Base-by-base conservation (phyloP, 2,888 invertebrate species). In the Antheraea yamamai region DNA sequence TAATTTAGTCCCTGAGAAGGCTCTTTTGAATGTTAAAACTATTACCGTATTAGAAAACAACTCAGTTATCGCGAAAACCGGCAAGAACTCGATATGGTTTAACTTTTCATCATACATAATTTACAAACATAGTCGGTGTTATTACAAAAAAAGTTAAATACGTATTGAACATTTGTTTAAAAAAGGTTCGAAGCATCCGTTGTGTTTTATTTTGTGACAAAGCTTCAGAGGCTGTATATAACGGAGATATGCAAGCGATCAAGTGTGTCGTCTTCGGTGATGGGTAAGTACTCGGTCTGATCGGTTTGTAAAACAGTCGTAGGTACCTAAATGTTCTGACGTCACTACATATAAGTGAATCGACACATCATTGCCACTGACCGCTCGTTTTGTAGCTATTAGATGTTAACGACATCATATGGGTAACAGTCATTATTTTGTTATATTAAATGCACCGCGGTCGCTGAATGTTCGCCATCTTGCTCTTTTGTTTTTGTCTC, bases 191-290 rank as follows among this genome's bases (percentile, higher is more conserved):
- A 85, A 85, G 86, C 86, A 88, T 88, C 85, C 86, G 85, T 87
- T 88, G 92, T 92, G 92, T 83, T 91, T 85, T 89, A 91, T 85
- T 76, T 88, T 87, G 87, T 88, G 89, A 81, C 83, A 86, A 90
- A 88, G 30, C 30, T 30, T 16, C 64, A 66, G 64, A 70, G 83
- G 83, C 83, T 86, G 79, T 81, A 80, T 86, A 89, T 83, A 89
- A 86, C 95, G 92, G 83, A 87, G 83, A 87, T 86, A 99, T 99
- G 99, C 99, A 99, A 95, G 99, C 99, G 85, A 99, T 99, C 92
- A 99, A 99, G 95, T 99, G 99, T 96, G 99, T 99, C 86, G 99
- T 99, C 83, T 99, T 99, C 84, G 99, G 99, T 85, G 99, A 99
- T 95, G 99, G 98, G 98, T 98, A 95, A 96, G 97, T 96, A 87